Evolutionary conservation across 2,797 vertebrate species (phyloP).

Genomic region (Tapera naevia): DNA sequence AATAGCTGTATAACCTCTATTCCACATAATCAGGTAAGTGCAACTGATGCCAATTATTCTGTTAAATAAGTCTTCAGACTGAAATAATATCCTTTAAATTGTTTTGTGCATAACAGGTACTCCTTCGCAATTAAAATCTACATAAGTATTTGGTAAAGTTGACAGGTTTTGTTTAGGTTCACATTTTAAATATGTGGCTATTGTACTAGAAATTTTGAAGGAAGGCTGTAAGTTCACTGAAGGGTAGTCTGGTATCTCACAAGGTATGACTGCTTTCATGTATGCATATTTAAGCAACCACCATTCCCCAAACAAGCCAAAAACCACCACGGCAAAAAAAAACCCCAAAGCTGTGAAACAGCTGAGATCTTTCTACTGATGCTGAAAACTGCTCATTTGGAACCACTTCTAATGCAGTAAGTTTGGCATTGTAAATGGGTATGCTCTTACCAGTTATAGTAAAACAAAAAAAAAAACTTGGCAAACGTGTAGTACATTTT

Average conservation of each 20-base stretch:
- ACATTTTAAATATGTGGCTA: neutral
- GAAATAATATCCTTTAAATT: constrained; percentile 36
- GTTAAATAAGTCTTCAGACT: constrained; percentile 37
- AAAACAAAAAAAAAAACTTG: neutral
- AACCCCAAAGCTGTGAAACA: neutral
- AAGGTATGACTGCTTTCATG: neutral
- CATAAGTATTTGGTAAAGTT: neutral
- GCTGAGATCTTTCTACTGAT: neutral
- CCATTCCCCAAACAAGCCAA: neutral
- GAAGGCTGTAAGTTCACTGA: neutral
- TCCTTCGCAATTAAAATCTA: neutral
- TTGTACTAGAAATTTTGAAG: neutral
- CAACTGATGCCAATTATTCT: constrained; percentile 57
- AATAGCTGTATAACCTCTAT: constrained; percentile 30
- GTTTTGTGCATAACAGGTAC: neutral
- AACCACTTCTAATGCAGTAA: neutral
- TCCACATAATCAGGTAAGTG: constrained; percentile 74
- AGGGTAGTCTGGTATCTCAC: neutral
- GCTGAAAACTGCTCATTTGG: neutral
- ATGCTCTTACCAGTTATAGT: neutral
- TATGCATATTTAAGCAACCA: neutral
- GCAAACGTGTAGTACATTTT: neutral
- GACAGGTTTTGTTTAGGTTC: neutral
- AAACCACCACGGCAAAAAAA: rapidly evolving
- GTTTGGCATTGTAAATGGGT: neutral